Base-by-base conservation (phyloP, 2,113 vertebrate genomes). In the Hemibates koningsi region DNA sequence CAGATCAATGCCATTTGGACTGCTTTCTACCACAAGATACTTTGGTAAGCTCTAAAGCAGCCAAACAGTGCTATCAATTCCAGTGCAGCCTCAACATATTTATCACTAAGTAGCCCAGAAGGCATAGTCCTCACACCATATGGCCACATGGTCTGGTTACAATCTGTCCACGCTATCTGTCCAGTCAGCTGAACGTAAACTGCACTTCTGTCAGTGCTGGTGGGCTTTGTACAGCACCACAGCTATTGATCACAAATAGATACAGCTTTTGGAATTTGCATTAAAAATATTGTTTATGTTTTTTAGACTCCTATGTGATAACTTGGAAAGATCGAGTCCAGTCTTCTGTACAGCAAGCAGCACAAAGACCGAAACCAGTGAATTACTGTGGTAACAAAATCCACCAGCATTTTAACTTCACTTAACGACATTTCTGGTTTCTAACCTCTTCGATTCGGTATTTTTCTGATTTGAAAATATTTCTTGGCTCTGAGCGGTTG, bases 101-200 rank as follows among this genome's bases (percentile, higher is more conserved):
- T 86, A 79, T 81, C 89, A 91, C 87, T 88, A 85, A 89, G 87
- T 41, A 89, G 76, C 83, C 88, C 86, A 76, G 87, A 84, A 90
- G 90, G 87, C 81, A 86, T 86, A 81, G 88, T 83, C 84, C 81
- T 91, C 86, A 68, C 90, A 83, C 86, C 90, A 91, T 84, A 91
- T 90, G 63, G 73, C 81, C 91, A 92, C 82, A 95, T 94, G 92
- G 89, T 93, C 93, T 89, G 71, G 86, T 90, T 87, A 81, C 95
- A 93, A 90, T 95, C 93, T 91, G 93, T 89, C 85, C 43, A 10
- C 38, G 41, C 78, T 86, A 87, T 93, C 87, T 93, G 90, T 92
- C 84, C 93, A 92, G 82, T 95, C 92, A 92, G 82, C 92, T 94
- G 89, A 94, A 93, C 56, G 73, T 86, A 90, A 48, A 68, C 79